These are phyloP conservation scores for Stenolophus ochropezus DNA, from an alignment of 2,888 invertebrate genomes.

Conservation along the genomic window DNA sequence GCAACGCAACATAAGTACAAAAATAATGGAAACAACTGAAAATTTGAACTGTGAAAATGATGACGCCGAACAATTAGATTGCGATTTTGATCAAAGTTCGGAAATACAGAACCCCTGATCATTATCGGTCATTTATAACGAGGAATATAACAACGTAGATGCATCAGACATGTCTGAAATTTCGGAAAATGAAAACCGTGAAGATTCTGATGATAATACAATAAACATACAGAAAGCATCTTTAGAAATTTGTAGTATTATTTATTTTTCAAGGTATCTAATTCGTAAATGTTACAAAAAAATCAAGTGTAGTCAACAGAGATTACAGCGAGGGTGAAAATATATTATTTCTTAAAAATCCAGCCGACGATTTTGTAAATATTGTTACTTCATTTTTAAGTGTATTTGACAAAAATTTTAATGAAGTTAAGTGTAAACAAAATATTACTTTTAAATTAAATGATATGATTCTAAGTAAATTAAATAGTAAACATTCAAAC, in stretches of 20 bases:
- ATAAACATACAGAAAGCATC: background rate
- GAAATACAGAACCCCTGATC: background rate
- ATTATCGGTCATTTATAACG: background rate
- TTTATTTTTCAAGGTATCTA: background rate
- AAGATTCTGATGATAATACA: background rate
- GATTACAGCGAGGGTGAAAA: background rate
- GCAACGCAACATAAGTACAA: background rate
- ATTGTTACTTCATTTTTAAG: background rate
- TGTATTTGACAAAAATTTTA: background rate
- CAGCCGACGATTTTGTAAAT: too few species aligned
- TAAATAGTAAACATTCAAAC: background rate
- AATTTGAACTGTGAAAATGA: background rate
- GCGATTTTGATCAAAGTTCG: background rate
- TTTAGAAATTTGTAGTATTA: background rate
- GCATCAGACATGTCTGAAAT: background rate
- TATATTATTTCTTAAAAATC: background rate
- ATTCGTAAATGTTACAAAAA: background rate
- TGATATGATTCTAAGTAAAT: background rate
- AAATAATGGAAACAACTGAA: background rate
- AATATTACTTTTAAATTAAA: background rate
- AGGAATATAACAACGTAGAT: too few species aligned
- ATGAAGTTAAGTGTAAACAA: background rate
- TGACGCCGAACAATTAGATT: background rate
- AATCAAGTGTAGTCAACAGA: background rate
- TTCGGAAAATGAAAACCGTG: background rate